These are phyloP conservation scores for Seriola rivoliana DNA, from an alignment of 2,113 vertebrate genomes.

Conservation along the genomic window DNA sequence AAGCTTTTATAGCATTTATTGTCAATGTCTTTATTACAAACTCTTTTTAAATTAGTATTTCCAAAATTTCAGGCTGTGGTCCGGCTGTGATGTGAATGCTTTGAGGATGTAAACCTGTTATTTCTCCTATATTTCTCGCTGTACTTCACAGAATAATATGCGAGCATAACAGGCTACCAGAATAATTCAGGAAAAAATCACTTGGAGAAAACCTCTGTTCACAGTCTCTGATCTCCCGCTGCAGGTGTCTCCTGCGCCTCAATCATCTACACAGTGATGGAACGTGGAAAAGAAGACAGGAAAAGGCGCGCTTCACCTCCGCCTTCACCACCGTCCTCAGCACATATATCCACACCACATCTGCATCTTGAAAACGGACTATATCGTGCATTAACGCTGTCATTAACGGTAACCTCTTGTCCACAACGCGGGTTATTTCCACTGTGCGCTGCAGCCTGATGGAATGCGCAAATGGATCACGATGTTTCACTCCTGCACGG, in stretches of 20 bases:
- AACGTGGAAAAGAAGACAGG: neutral
- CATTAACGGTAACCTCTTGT: neutral
- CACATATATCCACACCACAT: neutral
- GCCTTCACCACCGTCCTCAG: neutral
- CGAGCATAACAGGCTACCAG: too few species aligned
- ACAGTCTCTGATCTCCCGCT: neutral
- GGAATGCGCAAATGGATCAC: constrained; percentile 28
- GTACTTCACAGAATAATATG: neutral
- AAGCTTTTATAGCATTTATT: neutral
- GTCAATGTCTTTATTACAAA: neutral
- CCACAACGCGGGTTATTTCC: neutral
- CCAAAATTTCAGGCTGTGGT: too few species aligned
- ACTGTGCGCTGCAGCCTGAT: constrained; percentile 20
- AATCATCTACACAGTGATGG: neutral
- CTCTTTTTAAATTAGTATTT: neutral
- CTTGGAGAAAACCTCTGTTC: neutral
- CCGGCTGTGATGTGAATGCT: neutral
- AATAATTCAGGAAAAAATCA: neutral
- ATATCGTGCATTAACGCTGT: neutral
- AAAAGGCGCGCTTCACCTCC: neutral
- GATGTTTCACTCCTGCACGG: neutral
- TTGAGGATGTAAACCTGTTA: neutral
- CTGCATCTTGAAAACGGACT: neutral
- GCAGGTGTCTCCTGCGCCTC: constrained; percentile 30
- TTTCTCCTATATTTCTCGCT: too few species aligned